These are phyloP conservation scores for Drosophila kanekoi DNA, from an alignment of 2,888 invertebrate genomes.

Conservation along the genomic window DNA sequence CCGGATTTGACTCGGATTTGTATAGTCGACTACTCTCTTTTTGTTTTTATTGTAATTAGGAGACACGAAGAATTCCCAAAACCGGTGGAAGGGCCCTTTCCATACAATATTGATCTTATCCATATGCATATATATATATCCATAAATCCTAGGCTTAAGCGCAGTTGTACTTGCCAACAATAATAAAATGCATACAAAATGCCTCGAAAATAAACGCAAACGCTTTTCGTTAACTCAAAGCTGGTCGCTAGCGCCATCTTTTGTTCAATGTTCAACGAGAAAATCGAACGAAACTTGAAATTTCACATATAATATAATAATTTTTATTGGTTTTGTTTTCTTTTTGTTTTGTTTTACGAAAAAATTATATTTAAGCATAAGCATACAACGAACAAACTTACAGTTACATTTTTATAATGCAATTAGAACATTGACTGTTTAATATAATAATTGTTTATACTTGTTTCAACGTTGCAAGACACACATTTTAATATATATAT, in stretches of 20 bases:
- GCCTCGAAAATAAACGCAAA: slow-evolving; percentile 39
- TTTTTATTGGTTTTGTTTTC: slow-evolving; percentile 53
- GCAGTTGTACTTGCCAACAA: slow-evolving; percentile 66
- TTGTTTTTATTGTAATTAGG: slow-evolving; percentile 40
- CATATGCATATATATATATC: slow-evolving; percentile 16
- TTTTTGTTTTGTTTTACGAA: slow-evolving; percentile 70
- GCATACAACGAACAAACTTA: slow-evolving; percentile 78
- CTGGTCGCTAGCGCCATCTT: slow-evolving; percentile 8
- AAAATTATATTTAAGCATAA: slow-evolving; percentile 76
- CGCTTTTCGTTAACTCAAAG: not conserved
- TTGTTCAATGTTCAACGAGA: slow-evolving; percentile 1
- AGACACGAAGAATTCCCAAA: slow-evolving; percentile 21
- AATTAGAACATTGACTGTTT: slow-evolving; percentile 80
- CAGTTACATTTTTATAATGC: slow-evolving; percentile 74
- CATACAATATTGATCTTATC: slow-evolving; percentile 53
- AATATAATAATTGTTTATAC: slow-evolving; percentile 67
- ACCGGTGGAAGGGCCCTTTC: slow-evolving; percentile 73
- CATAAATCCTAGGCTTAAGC: slow-evolving; percentile 48
- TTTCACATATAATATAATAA: slow-evolving; percentile 56
- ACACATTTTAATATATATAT: slow-evolving; percentile 37
- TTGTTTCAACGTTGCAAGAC: slow-evolving; percentile 57
- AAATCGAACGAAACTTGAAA: not conserved
- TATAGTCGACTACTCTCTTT: slow-evolving; percentile 39
- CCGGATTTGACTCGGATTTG: slow-evolving; percentile 22
- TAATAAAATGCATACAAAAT: slow-evolving; percentile 73